A percentile compares a stretch with the other conserved stretches of the same genome.
phyloP scores from a whole-genome alignment of 2,113 vertebrate species.

The Seriola aureovittata region DNA sequence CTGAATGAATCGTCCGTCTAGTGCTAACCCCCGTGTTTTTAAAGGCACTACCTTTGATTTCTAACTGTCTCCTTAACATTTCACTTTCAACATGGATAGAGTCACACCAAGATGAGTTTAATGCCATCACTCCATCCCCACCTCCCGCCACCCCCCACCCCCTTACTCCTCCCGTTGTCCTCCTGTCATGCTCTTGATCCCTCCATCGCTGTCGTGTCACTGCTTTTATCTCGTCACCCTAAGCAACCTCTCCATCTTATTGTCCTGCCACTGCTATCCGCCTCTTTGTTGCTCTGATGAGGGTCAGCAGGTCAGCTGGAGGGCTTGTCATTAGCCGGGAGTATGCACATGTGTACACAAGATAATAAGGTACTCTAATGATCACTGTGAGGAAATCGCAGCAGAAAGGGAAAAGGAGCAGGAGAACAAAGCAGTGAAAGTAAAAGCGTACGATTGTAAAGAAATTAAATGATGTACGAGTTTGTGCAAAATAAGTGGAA shows the following conservation, averaged over 20 bases:
- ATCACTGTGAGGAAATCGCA: constrained; percentile 6
- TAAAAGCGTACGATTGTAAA: background rate
- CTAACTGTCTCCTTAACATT: background rate
- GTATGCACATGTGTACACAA: constrained; percentile 57
- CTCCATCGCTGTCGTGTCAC: constrained; percentile 50
- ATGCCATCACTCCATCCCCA: background rate
- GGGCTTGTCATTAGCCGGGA: constrained; percentile 61
- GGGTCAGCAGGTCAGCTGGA: constrained; percentile 63
- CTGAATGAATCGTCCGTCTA: too few relatives aligned
- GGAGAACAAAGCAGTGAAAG: background rate
- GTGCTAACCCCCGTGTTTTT: background rate
- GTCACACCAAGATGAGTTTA: constrained; percentile 10
- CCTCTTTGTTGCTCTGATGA: constrained; percentile 69
- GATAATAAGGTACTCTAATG: constrained; percentile 62
- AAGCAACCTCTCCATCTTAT: constrained; percentile 71
- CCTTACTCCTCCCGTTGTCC: constrained; percentile 9
- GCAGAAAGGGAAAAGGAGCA: too few relatives aligned
- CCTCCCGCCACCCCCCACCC: background rate
- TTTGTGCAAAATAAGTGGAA: too few relatives aligned
- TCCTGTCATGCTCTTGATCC: constrained; percentile 54
- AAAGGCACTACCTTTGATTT: background rate
- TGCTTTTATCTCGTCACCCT: constrained; percentile 65
- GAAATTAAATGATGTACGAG: background rate
- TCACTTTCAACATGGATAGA: constrained; percentile 16
- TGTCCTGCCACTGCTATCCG: constrained; percentile 59